Conservation (phyloP, 2,888 invertebrate genomes). For the Coremacera marginata region DNA sequence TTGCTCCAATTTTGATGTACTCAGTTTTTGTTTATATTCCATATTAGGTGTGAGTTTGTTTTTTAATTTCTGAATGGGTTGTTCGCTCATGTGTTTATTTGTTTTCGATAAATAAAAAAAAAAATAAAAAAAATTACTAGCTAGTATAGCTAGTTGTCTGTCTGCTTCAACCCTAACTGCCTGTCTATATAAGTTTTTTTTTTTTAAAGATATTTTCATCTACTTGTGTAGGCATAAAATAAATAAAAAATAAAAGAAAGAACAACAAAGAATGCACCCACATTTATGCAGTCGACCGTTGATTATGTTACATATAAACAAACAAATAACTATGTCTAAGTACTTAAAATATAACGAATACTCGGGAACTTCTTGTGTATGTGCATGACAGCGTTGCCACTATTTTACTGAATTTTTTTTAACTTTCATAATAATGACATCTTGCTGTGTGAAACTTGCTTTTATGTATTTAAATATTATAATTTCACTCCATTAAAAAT, state of each 20-base stretch:
- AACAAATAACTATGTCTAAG: neutral
- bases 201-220: neutral
- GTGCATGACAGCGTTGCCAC: neutral
- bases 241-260: neutral
- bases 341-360: conserved; percentile 17
- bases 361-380: neutral
- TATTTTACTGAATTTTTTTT: no score
- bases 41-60: no score
- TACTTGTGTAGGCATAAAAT: neutral
- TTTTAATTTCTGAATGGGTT: no score
- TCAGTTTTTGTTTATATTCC: neutral
- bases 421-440: no score
- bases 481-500: no score
- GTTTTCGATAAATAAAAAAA: neutral
- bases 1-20: neutral
- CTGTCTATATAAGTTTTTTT: neutral
- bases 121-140: neutral
- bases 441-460: no score
- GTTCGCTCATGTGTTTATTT: no score
- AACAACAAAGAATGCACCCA: neutral
- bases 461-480: no score
- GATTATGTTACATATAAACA: neutral
- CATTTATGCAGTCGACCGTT: conserved; percentile 17
- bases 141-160: neutral
- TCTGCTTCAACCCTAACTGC: neutral